phyloP scores from a whole-genome alignment of 2,888 invertebrate species.

The Protophormia terraenovae region DNA sequence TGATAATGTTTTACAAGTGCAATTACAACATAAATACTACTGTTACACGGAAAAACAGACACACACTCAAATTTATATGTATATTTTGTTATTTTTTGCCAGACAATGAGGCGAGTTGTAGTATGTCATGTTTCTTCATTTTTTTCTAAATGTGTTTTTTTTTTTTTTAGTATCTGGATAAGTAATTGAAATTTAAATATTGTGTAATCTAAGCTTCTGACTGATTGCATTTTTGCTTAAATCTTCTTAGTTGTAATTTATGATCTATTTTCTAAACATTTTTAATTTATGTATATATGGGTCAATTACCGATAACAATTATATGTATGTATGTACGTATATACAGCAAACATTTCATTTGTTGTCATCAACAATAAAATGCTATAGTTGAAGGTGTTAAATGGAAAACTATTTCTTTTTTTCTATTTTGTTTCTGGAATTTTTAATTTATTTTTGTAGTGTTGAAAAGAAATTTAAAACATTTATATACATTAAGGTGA shows the following conservation, averaged over 20 bases:
- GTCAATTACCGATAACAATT: slow-evolving; percentile 16
- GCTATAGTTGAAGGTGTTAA: neutral
- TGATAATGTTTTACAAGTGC: slow-evolving; percentile 17
- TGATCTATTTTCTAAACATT: slow-evolving; percentile 35
- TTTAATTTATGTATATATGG: neutral
- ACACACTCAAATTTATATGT: neutral
- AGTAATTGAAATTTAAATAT: slow-evolving; percentile 41
- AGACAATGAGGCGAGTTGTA: slow-evolving; percentile 45
- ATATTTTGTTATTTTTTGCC: neutral
- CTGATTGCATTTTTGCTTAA: slow-evolving; percentile 21
- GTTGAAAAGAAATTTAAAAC: no score
- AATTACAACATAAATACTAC: slow-evolving; percentile 35
- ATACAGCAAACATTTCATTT: no score
- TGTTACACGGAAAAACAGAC: slow-evolving; percentile 7
- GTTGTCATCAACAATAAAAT: neutral
- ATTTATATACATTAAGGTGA: no score
- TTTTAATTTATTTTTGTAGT: no score
- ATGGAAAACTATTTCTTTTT: no score
- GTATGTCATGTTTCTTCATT: slow-evolving; percentile 11
- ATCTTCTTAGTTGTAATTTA: slow-evolving; percentile 12
- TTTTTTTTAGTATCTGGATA: neutral
- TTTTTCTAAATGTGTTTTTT: neutral
- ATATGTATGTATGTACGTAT: neutral
- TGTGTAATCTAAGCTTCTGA: slow-evolving; percentile 31
- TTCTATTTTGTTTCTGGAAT: no score